phyloP scores from a whole-genome alignment of 2,797 vertebrate species.

The Danio albolineatus region DNA sequence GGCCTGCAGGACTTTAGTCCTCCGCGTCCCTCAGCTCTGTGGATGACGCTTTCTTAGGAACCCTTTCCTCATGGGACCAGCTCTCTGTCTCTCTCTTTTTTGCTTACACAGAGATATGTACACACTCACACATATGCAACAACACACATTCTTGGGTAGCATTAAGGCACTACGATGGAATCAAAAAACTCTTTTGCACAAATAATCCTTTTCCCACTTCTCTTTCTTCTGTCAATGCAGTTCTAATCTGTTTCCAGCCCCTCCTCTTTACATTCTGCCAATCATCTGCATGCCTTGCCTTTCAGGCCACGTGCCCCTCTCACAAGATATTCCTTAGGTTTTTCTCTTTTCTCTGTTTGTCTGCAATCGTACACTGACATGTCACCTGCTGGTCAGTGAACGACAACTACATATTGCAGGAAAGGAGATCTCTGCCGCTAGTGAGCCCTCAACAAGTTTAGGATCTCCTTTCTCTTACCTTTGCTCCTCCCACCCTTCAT shows the following conservation, averaged over 20 bases:
- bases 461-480: conserved; percentile 14
- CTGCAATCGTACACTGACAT: conserved; percentile 29
- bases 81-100: conserved; percentile 59
- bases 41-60: conserved; percentile 70
- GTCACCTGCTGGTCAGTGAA: conserved; percentile 1
- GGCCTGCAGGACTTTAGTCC: conserved; percentile 80
- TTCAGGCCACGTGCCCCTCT: conserved; percentile 58
- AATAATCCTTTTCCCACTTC: conserved; percentile 51
- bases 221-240: conserved; percentile 88
- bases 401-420: conserved; percentile 1
- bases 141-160: conserved; percentile 34
- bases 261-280: conserved; percentile 78
- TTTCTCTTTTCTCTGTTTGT: conserved; percentile 28
- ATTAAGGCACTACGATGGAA: conserved; percentile 4
- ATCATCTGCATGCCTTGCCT: conserved; percentile 61
- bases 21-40: conserved; percentile 79
- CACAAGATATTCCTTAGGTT: neutral
- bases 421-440: conserved; percentile 33
- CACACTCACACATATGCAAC: conserved; percentile 46
- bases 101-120: conserved; percentile 47
- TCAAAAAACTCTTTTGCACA: neutral
- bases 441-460: neutral
- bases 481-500: conserved; percentile 27
- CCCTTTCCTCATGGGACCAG: conserved; percentile 60
- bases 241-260: conserved; percentile 87